phyloP scores from a whole-genome alignment of 2,113 vertebrate genomes.

The Gallinago undulata region DNA sequence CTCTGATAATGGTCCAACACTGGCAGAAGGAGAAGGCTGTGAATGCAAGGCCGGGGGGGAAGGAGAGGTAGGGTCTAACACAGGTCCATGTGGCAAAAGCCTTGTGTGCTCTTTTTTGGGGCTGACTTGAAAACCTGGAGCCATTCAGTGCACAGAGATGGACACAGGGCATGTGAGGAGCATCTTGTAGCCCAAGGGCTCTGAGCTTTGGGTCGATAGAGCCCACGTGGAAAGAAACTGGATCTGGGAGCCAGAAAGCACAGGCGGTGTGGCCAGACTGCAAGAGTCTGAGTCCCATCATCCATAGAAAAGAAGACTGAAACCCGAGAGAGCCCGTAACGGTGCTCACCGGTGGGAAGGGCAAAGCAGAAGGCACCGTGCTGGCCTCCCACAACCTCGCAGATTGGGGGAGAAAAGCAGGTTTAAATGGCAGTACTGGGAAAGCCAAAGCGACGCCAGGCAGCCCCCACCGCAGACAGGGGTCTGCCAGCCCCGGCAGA shows the following conservation, averaged over 20 bases:
- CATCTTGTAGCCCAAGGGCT: neutral
- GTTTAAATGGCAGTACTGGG: neutral
- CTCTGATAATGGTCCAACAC: neutral
- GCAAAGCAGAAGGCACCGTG: neutral
- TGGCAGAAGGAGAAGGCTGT: neutral
- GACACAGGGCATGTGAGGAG: neutral
- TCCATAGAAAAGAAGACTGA: neutral
- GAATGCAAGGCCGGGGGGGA: neutral
- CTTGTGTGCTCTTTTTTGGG: neutral
- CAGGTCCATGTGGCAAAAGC: neutral
- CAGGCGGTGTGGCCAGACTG: neutral
- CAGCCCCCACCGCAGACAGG: neutral
- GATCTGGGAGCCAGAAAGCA: neutral
- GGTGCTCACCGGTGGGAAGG: neutral
- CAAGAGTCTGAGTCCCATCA: neutral
- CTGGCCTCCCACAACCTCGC: neutral
- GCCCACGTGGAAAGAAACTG: neutral
- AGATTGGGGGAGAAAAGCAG: neutral
- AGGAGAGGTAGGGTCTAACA: neutral
- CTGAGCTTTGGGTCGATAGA: neutral
- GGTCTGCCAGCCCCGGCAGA: neutral
- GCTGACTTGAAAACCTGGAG: neutral
- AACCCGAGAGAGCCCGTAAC: neutral
- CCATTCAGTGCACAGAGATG: neutral
- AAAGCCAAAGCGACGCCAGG: neutral